Evolutionary conservation across 2,888 invertebrate genomes (phyloP).

Genomic region (Formica aserva): DNA sequence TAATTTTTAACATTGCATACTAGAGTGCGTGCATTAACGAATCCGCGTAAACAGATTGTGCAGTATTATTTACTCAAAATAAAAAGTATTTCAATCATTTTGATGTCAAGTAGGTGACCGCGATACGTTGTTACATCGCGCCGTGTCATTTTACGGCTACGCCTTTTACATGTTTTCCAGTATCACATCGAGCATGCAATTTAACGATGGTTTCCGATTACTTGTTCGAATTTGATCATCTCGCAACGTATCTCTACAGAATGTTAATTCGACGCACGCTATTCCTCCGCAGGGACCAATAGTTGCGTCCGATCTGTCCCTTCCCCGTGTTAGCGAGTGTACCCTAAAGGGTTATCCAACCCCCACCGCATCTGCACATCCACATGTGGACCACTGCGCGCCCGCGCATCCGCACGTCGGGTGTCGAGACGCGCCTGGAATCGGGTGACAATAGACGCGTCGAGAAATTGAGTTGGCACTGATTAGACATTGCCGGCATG

Average conservation of each 20-base stretch:
- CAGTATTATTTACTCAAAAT: neutral
- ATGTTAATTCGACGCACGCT: constrained; percentile 36
- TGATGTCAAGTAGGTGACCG: neutral
- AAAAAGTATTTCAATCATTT: neutral
- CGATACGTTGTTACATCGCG: neutral
- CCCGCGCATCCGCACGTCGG: constrained; percentile 52
- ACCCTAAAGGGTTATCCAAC: constrained; percentile 18
- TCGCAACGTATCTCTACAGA: neutral
- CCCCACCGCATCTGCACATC: neutral
- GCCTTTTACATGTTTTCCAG: neutral
- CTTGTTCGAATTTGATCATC: constrained; percentile 2
- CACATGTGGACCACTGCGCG: constrained; percentile 25
- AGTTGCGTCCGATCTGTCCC: constrained; percentile 13
- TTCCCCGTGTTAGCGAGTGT: constrained; percentile 25
- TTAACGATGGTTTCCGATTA: constrained; percentile 19
- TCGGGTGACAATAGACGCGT: constrained; percentile 79
- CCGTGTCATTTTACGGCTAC: constrained; percentile 7
- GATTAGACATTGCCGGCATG: constrained; percentile 85
- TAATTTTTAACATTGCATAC: neutral
- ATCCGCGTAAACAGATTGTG: neutral
- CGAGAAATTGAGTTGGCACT: constrained; percentile 84
- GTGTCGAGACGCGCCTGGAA: constrained; percentile 70
- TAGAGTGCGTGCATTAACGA: neutral
- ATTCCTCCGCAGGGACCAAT: neutral
- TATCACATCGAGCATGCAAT: neutral